Conservation (phyloP, 1,140 invertebrate genomes). For the Scaptomyza hsui region DNA sequence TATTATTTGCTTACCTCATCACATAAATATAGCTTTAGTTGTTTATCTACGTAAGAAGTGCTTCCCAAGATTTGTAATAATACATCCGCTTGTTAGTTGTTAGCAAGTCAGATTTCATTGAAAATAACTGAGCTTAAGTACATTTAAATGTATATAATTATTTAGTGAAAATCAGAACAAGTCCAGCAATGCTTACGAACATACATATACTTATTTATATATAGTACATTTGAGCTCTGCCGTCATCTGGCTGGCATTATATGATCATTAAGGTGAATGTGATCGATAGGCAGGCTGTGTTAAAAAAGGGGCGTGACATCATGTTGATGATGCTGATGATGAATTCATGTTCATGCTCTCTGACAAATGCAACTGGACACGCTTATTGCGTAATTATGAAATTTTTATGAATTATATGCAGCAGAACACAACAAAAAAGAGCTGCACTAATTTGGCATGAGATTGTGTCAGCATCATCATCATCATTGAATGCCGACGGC, state of each 20-base stretch:
- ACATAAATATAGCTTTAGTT: neutral
- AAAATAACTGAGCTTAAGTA: neutral
- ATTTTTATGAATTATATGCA: constrained; percentile 76
- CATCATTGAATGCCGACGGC: constrained; percentile 25
- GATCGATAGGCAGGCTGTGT: constrained; percentile 54
- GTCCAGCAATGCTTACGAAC: neutral
- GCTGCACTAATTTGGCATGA: constrained; percentile 78
- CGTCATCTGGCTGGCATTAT: constrained; percentile 47
- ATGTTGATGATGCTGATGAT: constrained; percentile 69
- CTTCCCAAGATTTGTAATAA: neutral
- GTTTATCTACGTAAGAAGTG: neutral
- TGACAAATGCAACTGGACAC: constrained; percentile 72
- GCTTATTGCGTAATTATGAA: constrained; percentile 81
- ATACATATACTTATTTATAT: neutral
- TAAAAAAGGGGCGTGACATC: constrained; percentile 61
- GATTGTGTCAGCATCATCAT: constrained; percentile 65
- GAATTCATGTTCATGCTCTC: constrained; percentile 56
- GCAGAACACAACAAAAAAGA: constrained; percentile 49
- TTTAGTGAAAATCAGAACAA: neutral
- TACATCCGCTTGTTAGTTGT: neutral
- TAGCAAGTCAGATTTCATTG: neutral
- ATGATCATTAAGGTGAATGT: constrained; percentile 72
- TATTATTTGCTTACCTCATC: neutral
- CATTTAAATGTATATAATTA: neutral
- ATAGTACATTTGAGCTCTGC: neutral